These are phyloP conservation scores for Dryadula phaetusa DNA, from an alignment of 2,888 invertebrate species.

Conservation along the genomic window DNA sequence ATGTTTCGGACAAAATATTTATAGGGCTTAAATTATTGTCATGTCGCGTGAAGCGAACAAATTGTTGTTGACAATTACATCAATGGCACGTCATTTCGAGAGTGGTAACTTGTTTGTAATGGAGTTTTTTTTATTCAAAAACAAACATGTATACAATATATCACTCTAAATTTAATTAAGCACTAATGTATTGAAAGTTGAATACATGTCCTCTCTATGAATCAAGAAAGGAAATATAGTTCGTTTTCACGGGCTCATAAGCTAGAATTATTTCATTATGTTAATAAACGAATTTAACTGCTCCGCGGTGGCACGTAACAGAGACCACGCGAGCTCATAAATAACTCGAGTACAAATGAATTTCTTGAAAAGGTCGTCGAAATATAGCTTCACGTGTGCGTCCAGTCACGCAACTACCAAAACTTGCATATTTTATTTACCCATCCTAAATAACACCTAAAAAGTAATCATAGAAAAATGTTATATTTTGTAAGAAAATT, in stretches of 20 bases:
- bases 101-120: slow-evolving; percentile 20
- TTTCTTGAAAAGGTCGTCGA: slow-evolving; percentile 81
- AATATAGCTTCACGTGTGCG: slow-evolving; percentile 77
- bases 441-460: slow-evolving; percentile 47
- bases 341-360: slow-evolving; percentile 72
- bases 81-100: slow-evolving; percentile 47
- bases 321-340: slow-evolving; percentile 68
- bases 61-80: slow-evolving; percentile 54
- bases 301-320: slow-evolving; percentile 57
- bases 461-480: background rate
- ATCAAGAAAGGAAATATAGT: slow-evolving; percentile 33
- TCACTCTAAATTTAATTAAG: background rate
- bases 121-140: background rate
- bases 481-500: background rate
- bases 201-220: slow-evolving; percentile 8
- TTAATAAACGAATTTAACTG: slow-evolving; percentile 65
- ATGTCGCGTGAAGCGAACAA: slow-evolving; percentile 46
- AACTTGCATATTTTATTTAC: slow-evolving; percentile 69
- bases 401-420: slow-evolving; percentile 72
- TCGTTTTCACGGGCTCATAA: slow-evolving; percentile 26
- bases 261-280: slow-evolving; percentile 44
- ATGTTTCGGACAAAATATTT: slow-evolving; percentile 53
- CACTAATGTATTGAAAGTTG: background rate
- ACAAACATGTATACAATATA: background rate
- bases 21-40: slow-evolving; percentile 55